phyloP scores from a whole-genome alignment of 2,888 invertebrate genomes.

The Xanthostigma xanthostigma region DNA sequence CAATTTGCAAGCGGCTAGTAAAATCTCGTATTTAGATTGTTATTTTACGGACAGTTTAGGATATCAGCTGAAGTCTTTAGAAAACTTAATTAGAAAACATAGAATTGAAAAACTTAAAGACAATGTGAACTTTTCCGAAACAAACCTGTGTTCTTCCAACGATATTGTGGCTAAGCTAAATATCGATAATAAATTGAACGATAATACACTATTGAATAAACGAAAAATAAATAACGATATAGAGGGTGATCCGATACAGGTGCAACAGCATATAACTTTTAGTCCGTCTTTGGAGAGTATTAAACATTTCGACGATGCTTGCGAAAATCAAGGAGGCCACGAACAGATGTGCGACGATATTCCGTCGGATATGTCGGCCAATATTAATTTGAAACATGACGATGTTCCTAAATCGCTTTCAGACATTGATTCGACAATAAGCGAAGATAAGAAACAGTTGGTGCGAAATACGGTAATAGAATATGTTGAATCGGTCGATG shows the following conservation, averaged over 20 bases:
- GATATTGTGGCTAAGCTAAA: no score
- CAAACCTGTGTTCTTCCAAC: no score
- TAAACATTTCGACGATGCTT: slow-evolving; percentile 27
- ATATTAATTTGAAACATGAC: neutral
- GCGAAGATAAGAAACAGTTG: slow-evolving; percentile 3
- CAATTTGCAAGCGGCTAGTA: slow-evolving; percentile 28
- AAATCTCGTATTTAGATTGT: slow-evolving; percentile 26
- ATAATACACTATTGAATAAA: neutral
- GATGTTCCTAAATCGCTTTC: neutral
- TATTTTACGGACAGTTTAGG: slow-evolving; percentile 28
- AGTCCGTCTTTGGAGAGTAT: slow-evolving; percentile 29
- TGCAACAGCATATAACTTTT: slow-evolving; percentile 21
- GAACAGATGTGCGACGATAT: slow-evolving; percentile 15
- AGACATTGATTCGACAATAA: neutral
- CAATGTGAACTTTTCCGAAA: no score
- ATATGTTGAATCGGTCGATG: slow-evolving; percentile 10
- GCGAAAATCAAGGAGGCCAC: slow-evolving; percentile 28
- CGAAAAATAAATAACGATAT: slow-evolving; percentile 3
- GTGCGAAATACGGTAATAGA: slow-evolving; percentile 8
- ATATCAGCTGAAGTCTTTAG: slow-evolving; percentile 26
- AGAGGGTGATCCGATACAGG: slow-evolving; percentile 9
- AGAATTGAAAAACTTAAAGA: neutral
- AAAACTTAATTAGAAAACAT: slow-evolving; percentile 12
- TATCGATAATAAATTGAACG: neutral
- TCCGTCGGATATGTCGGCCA: neutral